Evolutionary conservation across 2,888 invertebrate genomes (phyloP).

Genomic region (Pogonocherus hispidulus): DNA sequence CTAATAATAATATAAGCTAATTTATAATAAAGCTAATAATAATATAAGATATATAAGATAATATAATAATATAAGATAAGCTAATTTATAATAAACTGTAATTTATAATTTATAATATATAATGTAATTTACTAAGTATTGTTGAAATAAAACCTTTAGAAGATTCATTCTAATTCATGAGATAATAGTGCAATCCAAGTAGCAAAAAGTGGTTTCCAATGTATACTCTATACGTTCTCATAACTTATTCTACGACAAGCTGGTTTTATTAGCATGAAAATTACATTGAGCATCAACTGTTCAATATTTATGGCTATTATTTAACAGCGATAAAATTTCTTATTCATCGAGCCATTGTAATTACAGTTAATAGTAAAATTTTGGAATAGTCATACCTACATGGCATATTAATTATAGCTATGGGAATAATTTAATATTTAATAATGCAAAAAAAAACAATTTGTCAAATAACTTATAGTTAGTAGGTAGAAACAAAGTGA

Average conservation of each 20-base stretch:
- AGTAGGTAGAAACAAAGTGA: too few relatives aligned
- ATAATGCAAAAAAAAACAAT: too few relatives aligned
- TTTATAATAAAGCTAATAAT: too few relatives aligned
- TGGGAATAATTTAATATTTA: too few relatives aligned
- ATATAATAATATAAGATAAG: too few relatives aligned
- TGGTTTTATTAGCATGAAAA: not conserved
- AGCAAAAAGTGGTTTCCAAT: constrained; percentile 3
- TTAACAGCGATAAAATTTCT: not conserved
- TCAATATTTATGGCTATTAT: not conserved
- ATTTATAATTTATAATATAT: too few relatives aligned
- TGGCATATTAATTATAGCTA: too few relatives aligned
- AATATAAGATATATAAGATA: too few relatives aligned
- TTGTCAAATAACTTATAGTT: too few relatives aligned
- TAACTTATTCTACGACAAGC: constrained; percentile 1
- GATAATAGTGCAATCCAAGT: not conserved
- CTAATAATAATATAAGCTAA: too few relatives aligned
- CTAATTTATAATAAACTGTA: too few relatives aligned
- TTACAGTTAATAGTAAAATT: not conserved
- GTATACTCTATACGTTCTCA: not conserved
- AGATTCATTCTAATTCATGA: not conserved
- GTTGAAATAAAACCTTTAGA: not conserved
- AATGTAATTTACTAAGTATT: too few relatives aligned
- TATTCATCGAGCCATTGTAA: not conserved
- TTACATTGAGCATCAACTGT: not conserved
- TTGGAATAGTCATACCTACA: not conserved